Conservation (phyloP, 2,797 vertebrate genomes). For the Propithecus perrieri region DNA sequence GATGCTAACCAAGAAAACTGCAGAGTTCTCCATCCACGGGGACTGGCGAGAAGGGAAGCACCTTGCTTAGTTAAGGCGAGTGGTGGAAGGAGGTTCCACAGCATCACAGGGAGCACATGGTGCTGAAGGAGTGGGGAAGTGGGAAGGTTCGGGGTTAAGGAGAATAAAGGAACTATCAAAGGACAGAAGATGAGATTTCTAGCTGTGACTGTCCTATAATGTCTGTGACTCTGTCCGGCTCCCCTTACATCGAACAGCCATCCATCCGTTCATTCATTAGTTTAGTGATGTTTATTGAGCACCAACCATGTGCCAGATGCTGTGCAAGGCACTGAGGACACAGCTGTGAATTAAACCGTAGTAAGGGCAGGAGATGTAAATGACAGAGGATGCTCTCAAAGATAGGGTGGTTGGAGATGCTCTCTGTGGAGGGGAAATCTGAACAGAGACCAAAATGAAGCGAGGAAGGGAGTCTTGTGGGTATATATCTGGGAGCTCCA, state of each 20-base stretch:
- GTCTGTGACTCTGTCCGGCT: neutral
- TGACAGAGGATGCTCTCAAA: neutral
- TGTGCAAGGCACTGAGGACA: neutral
- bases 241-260: neutral
- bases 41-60: too few relatives aligned
- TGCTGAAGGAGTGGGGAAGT: neutral
- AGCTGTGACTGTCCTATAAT: neutral
- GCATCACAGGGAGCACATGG: neutral
- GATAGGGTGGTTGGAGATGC: neutral
- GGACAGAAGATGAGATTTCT: neutral
- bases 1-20: neutral
- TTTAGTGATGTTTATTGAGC: neutral
- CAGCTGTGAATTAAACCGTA: neutral
- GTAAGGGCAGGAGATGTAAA: neutral
- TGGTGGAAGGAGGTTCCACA: neutral
- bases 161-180: neutral
- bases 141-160: neutral
- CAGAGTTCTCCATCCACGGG: neutral
- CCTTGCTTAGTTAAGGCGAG: neutral
- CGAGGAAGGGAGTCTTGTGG: neutral
- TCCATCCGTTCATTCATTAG: neutral
- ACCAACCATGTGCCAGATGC: neutral
- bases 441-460: neutral
- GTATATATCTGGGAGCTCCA: neutral
- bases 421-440: neutral